Base-by-base conservation (phyloP, 2,888 invertebrate genomes). In the Eupithecia tripunctaria region DNA sequence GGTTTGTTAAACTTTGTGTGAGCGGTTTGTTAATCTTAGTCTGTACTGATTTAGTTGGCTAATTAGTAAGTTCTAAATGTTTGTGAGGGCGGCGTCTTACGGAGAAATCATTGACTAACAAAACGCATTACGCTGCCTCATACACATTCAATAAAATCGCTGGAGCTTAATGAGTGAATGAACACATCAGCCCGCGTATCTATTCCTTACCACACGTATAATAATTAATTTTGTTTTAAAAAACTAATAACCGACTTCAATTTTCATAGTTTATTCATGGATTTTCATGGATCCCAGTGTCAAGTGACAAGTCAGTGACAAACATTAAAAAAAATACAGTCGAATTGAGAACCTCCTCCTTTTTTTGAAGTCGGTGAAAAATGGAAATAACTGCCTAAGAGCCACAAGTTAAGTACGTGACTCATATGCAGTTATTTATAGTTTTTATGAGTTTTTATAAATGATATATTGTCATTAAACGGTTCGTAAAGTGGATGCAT, bases 111-210 rank as follows among this genome's bases (percentile, higher is more conserved):
- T 80, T 77, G 80, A 80, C 78, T 77, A 72, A 71, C 78, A 77
- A 78, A 78, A 72, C 72, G 76, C 76, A 78, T 78, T 78, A 74
- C 77, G 75, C 72, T 72, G 73, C 73, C 76, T 77, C 78, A 80
- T 80, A 78, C 75, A 80, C 69, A 78, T 78, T 76, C 77, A 78
- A 73, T 74, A 77, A 51, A 70, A 68, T 73, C 73, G 70, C 77
- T 76, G 75, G 77, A 73, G 56, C 56, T 56, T 63, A 63, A 63
- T 32, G 62, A 67, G 63, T 71, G 62, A 62, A 68, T 32, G 59
- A 38, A 14, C 18, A 60, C 29, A 18, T 60, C 6, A 18, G 21
- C 56, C 56, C 25, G 12, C 25, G 12, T n/a, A 21, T 10, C 10
- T 12, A 21, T 56, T 56, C 56, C 25, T 5, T 56, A 1, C 56